These are phyloP conservation scores for Adelphocoris suturalis DNA, from an alignment of 2,888 invertebrate species.

Conservation along the genomic window DNA sequence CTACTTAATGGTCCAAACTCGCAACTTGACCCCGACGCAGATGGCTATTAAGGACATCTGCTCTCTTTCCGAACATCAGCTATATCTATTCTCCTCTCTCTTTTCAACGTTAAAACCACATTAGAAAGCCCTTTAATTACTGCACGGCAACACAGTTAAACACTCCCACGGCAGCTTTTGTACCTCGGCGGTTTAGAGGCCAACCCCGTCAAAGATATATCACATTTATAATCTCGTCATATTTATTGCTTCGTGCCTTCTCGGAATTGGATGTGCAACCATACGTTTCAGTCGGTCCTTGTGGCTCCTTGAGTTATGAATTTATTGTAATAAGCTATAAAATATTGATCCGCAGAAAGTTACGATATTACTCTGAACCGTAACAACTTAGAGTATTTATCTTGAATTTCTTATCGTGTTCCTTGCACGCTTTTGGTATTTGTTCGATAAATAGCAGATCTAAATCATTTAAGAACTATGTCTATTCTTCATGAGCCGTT, in stretches of 20 bases:
- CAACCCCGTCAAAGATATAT: constrained; percentile 58
- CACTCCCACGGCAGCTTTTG: constrained; percentile 22
- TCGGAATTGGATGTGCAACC: constrained; percentile 68
- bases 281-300: constrained; percentile 48
- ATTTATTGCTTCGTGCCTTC: constrained; percentile 67
- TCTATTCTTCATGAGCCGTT: too few relatives aligned
- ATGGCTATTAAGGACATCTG: constrained; percentile 58
- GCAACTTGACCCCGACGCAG: constrained; percentile 49
- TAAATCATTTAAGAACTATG: neutral
- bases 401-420: neutral
- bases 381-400: neutral
- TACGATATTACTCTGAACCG: constrained; percentile 30
- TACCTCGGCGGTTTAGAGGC: neutral
- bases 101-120: constrained; percentile 38
- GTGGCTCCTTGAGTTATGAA: constrained; percentile 58
- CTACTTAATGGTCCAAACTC: constrained; percentile 49
- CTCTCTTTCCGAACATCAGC: constrained; percentile 11
- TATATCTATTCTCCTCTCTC: constrained; percentile 9
- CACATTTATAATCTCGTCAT: constrained; percentile 64
- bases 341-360: constrained; percentile 38
- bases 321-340: constrained; percentile 55
- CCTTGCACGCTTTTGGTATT: neutral
- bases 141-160: constrained; percentile 41
- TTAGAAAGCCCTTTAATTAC: constrained; percentile 27
- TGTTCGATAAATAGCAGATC: neutral